Base-by-base conservation (phyloP, 2,113 vertebrate genomes). In the Cervus canadensis region DNA sequence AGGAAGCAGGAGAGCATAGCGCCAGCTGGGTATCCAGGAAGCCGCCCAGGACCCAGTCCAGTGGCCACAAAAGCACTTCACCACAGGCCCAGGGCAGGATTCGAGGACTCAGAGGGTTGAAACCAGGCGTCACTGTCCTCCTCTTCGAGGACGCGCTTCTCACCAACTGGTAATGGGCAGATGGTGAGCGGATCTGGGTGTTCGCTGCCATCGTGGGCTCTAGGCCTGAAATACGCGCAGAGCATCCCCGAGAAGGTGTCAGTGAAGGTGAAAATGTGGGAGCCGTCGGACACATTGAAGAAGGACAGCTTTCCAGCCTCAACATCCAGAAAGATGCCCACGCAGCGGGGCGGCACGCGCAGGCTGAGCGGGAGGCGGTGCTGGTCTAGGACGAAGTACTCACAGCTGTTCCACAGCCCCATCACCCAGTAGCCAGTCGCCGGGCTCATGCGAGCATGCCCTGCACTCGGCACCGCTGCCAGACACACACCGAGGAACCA, bases 281-380 rank as follows among this genome's bases (percentile, higher is more conserved):
- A 98, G 28, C 99, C 99, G 0, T 99, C 99, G 0, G 99, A 99
- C 21, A 97, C 98, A 0, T 99, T 99, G 98, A 99, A 99, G 98
- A 99, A 99, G 13, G 99, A 99, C 97, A 99, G 98, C 96, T 98
- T 98, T 0, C 99, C 99, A 0, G 99, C 99, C 33, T 99, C 99
- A 6, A 98, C 99, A 97, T 99, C 99, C 56, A 99, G 83, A 88
- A 99, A 99, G 89, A 99, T 45, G 0, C 99, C 99, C 15, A 99
- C 71, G 3, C 98, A 97, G 1, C 71, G 97, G 0, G 99, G 99
- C 1, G 99, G 97, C 11, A 99, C 98, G 1, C 91, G 40, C 30
- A 98, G 0, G 0, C 98, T 96, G 56, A 99, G 98, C 0, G 97
- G 28, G 0, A 98, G 98, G 64, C 98, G 98, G 3, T 96, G 98